phyloP scores from a whole-genome alignment of 92 coral and sea anemone genomes.

The Actinostola sp. region DNA sequence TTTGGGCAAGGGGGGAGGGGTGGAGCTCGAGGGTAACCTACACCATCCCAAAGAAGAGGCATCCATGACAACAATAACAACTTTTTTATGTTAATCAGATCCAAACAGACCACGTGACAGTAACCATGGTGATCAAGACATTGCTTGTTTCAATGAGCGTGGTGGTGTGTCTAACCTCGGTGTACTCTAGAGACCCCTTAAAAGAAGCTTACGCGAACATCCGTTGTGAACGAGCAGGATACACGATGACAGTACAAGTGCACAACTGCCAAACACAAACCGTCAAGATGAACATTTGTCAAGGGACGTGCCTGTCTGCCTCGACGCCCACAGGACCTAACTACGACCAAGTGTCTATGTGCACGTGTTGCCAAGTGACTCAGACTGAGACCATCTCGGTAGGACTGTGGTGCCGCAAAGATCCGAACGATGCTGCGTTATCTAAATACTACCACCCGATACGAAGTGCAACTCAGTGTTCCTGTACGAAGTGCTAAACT shows the following conservation, averaged over 20 bases:
- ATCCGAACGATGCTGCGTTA: constrained; percentile 29
- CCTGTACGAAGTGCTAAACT: constrained; percentile 32
- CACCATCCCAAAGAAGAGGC: too few relatives aligned
- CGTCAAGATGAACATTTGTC: constrained; percentile 50
- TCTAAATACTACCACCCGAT: constrained; percentile 41
- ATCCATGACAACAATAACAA: too few relatives aligned
- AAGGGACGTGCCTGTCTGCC: constrained; percentile 58
- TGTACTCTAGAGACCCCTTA: constrained; percentile 38
- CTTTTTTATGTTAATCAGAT: too few relatives aligned
- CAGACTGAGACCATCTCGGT: constrained; percentile 41
- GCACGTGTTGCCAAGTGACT: constrained; percentile 48
- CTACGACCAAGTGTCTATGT: constrained; percentile 25
- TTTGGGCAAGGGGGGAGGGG: too few relatives aligned
- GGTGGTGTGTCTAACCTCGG: too few relatives aligned
- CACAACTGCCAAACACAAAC: constrained; percentile 42
- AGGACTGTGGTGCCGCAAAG: constrained; percentile 47
- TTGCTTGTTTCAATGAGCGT: too few relatives aligned
- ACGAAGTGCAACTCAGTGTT: constrained; percentile 54
- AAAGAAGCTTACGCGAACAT: constrained; percentile 52
- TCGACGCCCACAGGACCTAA: constrained; percentile 41
- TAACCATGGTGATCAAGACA: too few relatives aligned
- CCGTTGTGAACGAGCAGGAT: constrained; percentile 46
- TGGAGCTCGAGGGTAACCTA: too few relatives aligned
- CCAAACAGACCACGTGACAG: too few relatives aligned
- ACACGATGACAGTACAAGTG: constrained; percentile 42